Conservation (phyloP, 2,888 invertebrate species). For the Spicauda simplicius region DNA sequence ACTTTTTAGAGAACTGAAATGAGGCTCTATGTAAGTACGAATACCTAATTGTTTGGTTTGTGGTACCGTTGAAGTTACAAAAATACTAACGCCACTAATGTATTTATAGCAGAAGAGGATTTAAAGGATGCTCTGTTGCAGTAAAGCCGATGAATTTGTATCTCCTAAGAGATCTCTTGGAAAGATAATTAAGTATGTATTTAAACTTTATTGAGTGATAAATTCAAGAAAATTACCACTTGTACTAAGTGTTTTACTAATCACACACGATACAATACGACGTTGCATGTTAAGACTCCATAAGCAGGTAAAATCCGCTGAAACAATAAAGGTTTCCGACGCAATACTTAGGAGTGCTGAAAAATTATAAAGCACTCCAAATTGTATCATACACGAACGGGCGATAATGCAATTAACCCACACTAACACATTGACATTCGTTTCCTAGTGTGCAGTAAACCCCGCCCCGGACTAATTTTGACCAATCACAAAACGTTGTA, state of each 20-base stretch:
- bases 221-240: neutral
- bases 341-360: constrained; percentile 52
- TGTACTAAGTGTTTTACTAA: neutral
- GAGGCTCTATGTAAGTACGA: too few species aligned
- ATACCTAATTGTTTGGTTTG: too few species aligned
- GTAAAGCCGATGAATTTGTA: neutral
- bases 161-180: neutral
- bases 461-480: constrained; percentile 77
- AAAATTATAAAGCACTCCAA: constrained; percentile 68
- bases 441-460: constrained; percentile 75
- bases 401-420: constrained; percentile 82
- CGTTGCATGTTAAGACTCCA: constrained; percentile 35
- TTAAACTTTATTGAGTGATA: neutral
- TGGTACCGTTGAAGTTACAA: too few species aligned
- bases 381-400: constrained; percentile 71
- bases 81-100: too few species aligned
- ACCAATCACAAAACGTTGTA: constrained; percentile 71
- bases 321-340: constrained; percentile 45
- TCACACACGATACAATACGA: constrained; percentile 8
- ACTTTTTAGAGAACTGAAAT: too few species aligned
- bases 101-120: too few species aligned
- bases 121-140: too few species aligned
- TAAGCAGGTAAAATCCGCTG: constrained; percentile 38
- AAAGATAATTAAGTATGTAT: neutral
- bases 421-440: constrained; percentile 61